Evolutionary conservation across 2,888 invertebrate species (phyloP).

Genomic region (Eupeodes latifasciatus): DNA sequence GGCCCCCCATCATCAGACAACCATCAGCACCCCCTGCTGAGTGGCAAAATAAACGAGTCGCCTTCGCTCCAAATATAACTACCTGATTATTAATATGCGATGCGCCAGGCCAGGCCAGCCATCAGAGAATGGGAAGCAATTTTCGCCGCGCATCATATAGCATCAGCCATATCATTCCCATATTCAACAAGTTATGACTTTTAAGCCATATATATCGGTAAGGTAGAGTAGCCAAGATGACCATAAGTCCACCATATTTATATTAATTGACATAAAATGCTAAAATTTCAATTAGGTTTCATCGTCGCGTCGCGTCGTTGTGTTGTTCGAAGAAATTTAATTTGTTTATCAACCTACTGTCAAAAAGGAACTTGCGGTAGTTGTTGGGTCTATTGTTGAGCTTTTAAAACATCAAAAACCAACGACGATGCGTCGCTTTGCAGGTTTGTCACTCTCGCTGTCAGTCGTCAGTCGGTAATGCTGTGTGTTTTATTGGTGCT

Average conservation of each 20-base stretch:
- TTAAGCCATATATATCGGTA: constrained; percentile 29
- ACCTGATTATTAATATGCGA: constrained; percentile 74
- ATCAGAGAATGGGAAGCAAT: constrained; percentile 30
- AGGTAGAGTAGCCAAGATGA: constrained; percentile 33
- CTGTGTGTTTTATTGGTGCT: constrained; percentile 73
- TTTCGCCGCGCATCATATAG: constrained; percentile 26
- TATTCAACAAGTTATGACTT: constrained; percentile 50
- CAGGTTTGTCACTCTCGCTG: constrained; percentile 62
- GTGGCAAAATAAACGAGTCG: constrained; percentile 73
- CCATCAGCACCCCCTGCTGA: constrained; percentile 74
- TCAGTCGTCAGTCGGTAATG: constrained; percentile 13
- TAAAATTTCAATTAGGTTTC: constrained; percentile 72
- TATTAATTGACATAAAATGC: constrained; percentile 74
- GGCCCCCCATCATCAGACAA: constrained; percentile 60
- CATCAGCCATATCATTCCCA: constrained; percentile 8
- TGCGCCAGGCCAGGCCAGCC: not conserved
- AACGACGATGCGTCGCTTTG: constrained; percentile 30
- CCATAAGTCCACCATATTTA: constrained; percentile 19
- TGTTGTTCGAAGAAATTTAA: constrained; percentile 51
- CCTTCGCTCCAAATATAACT: constrained; percentile 76
- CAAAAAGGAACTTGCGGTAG: constrained; percentile 25
- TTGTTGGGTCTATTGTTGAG: constrained; percentile 38
- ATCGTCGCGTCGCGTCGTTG: constrained; percentile 21
- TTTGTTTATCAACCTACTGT: constrained; percentile 72
- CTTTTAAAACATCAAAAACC: constrained; percentile 19